These are phyloP conservation scores for Micronisus gabar DNA, from an alignment of 2,113 vertebrate genomes.

Conservation along the genomic window DNA sequence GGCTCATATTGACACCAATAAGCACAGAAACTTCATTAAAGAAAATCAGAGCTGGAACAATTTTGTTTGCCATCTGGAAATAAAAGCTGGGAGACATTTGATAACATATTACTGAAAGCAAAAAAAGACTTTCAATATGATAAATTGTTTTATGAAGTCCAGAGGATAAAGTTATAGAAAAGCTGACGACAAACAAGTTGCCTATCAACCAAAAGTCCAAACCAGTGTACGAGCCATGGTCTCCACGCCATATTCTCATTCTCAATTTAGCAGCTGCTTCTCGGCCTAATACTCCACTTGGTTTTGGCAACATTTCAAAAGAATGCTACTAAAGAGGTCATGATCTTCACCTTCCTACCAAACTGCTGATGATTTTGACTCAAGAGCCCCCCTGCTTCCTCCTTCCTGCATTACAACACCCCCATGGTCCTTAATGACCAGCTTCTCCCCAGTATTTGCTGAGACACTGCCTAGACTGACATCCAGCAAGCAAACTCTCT, in stretches of 20 bases:
- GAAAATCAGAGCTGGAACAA: background rate
- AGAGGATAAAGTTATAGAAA: background rate
- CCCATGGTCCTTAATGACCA: background rate
- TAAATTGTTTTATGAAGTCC: background rate
- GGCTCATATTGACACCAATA: background rate
- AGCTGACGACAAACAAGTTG: background rate
- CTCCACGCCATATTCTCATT: background rate
- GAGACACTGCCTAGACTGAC: background rate
- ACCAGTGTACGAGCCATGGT: rapidly evolving
- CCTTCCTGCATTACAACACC: background rate
- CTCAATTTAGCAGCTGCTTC: background rate
- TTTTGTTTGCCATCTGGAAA: background rate
- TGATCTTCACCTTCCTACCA: background rate
- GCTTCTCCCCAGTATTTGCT: background rate
- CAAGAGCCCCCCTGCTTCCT: background rate
- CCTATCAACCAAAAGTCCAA: background rate
- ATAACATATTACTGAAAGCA: background rate
- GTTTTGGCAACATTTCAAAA: background rate
- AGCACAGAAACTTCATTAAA: background rate
- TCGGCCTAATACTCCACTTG: background rate
- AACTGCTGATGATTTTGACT: background rate
- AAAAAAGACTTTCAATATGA: background rate
- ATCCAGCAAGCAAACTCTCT: background rate
- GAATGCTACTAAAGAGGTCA: background rate
- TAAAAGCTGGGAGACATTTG: background rate